Evolutionary conservation across 2,113 vertebrate genomes (phyloP), one percentile per base, ranked within the genome.

Genomic region (Triplophysa siluroides): DNA sequence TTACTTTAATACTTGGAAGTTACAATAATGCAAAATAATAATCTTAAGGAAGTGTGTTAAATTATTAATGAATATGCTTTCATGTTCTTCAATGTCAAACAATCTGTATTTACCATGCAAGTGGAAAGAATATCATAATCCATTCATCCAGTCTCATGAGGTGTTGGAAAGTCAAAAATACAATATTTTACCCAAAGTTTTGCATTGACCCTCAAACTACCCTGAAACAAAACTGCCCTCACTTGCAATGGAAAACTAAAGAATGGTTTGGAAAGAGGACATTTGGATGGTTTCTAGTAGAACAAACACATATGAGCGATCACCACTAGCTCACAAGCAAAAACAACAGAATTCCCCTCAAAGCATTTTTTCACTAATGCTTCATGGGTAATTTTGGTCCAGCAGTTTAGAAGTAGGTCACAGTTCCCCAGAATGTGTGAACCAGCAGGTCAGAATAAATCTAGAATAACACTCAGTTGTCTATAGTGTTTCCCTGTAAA

Each of bases 391-490:
- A 80, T 73, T 85, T 54, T 62, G 26, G 71, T 79, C 72, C 76
- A 72, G 29, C 38, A 24, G 76, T 54, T 79, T 38, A 38, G 61
- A 85, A 80, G 21, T 80, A 70, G 68, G 81, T 85, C 83, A 80
- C 14, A 13, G 72, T 56, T 64, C 65, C 33, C 19, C 19, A 75
- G 47, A 50, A 83, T 33, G 33, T 66, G 82, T 83, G 67, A 83
- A 80, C 33, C 13, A 80, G 60, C 72, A 76, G 81, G 65, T 83
- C 82, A 70, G 21, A 79, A 76, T 41, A 38, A 67, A 83, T 79
- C 47, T 76, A 8, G 23, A 70, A 76, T 21, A 69, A 62, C 14
- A 26, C 41, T 75, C 38, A 1, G 67, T 62, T 76, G 12, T 67
- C 67, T 24, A 14, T 7, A 33, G 62, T 23, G n/a, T 71, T 72